phyloP scores from a whole-genome alignment of 1,140 invertebrate genomes.

The Apis florea region DNA sequence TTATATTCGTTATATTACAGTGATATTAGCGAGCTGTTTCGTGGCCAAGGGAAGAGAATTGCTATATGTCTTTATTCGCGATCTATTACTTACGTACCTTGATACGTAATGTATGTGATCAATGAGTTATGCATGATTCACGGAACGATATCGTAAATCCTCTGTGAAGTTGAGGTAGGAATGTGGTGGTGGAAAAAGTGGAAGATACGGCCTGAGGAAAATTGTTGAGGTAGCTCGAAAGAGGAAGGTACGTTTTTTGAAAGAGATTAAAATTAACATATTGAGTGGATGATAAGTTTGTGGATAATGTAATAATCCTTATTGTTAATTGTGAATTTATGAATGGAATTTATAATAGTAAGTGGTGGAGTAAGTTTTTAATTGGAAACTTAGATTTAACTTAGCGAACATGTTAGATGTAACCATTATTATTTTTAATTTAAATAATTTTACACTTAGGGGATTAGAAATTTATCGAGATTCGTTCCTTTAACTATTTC shows the following conservation, averaged over 20 bases:
- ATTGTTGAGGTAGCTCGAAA: neutral
- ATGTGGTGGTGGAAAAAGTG: neutral
- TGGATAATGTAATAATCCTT: too few relatives aligned
- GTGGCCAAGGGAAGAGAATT: too few relatives aligned
- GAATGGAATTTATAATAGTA: too few relatives aligned
- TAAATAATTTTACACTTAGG: too few relatives aligned
- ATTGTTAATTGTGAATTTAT: neutral
- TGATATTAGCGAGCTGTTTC: neutral
- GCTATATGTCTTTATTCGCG: too few relatives aligned
- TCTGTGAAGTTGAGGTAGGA: neutral
- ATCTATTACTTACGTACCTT: neutral
- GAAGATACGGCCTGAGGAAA: neutral
- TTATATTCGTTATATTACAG: neutral
- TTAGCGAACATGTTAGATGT: too few relatives aligned
- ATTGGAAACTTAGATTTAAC: too few relatives aligned
- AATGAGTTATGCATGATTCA: neutral
- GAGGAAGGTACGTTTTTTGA: neutral
- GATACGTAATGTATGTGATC: neutral
- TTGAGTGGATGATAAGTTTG: neutral
- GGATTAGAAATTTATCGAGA: too few relatives aligned
- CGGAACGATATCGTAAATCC: neutral
- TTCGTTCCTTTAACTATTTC: too few relatives aligned
- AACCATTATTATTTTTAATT: too few relatives aligned
- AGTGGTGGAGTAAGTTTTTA: too few relatives aligned
- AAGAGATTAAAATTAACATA: neutral